Percentiles rank a stretch among this genome's conserved stretches.
These are phyloP conservation scores for Pangasianodon hypophthalmus DNA, from an alignment of 2,113 vertebrate genomes.

Conservation along the genomic window DNA sequence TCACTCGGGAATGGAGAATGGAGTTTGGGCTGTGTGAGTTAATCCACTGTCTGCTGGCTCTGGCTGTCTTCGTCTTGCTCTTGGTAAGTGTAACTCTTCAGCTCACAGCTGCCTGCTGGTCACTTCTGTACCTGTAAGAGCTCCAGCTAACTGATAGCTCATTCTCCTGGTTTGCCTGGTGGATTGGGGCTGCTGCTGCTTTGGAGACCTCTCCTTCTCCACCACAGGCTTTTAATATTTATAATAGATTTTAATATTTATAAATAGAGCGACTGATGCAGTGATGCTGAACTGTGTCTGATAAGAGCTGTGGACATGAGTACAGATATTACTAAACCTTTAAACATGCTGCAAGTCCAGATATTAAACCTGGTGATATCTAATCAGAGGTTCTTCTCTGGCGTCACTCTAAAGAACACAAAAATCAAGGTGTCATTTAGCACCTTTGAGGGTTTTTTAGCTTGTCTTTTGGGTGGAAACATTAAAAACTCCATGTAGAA, in stretches of 20 bases:
- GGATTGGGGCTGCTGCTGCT: neutral
- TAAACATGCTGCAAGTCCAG: neutral
- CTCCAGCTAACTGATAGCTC: neutral
- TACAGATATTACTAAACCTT: neutral
- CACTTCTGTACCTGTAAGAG: neutral
- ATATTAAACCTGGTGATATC: neutral
- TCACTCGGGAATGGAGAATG: constrained; percentile 29
- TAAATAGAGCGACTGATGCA: neutral
- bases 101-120: neutral
- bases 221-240: neutral
- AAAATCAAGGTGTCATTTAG: neutral
- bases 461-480: neutral
- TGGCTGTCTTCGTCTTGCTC: constrained; percentile 61
- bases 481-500: neutral
- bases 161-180: neutral
- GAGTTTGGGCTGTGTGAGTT: constrained; percentile 70
- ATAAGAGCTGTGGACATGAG: neutral
- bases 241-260: too few relatives aligned
- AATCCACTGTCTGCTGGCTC: constrained; percentile 58
- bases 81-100: constrained; percentile 58
- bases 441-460: neutral
- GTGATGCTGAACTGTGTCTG: neutral
- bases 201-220: neutral
- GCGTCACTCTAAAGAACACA: neutral
- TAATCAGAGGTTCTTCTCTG: neutral